These are phyloP conservation scores for Clavelina lepadiformis DNA, from an alignment of 23 tunicate species.

Conservation along the genomic window DNA sequence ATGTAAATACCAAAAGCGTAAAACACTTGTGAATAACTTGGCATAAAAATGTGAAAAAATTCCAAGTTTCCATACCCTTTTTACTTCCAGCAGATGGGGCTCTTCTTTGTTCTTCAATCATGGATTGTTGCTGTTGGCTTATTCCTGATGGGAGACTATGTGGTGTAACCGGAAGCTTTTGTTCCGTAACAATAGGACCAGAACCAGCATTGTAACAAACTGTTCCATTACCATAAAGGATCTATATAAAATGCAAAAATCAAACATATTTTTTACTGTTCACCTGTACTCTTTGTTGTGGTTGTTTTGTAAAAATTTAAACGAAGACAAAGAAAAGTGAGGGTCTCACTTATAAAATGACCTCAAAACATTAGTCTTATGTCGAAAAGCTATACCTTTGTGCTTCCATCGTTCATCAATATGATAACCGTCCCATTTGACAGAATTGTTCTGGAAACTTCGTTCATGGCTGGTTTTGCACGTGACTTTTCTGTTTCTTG, in stretches of 20 bases:
- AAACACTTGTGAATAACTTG: too few species aligned
- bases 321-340: too few species aligned
- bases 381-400: conserved; percentile 21
- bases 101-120: conserved; percentile 44
- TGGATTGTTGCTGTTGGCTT: conserved; percentile 22
- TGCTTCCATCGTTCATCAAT: conserved; percentile 84
- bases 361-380: too few species aligned
- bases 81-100: conserved; percentile 82
- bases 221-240: conserved; percentile 68
- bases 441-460: conserved; percentile 65
- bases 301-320: too few species aligned
- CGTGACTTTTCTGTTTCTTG: conserved; percentile 67
- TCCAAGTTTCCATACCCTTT: conserved; percentile 41
- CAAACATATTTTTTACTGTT: too few species aligned
- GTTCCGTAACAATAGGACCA: conserved; percentile 57
- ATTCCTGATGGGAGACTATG: conserved; percentile 77
- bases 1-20: conserved; percentile 2
- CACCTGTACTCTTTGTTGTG: too few species aligned
- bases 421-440: conserved; percentile 75
- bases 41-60: neutral
- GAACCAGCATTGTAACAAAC: conserved; percentile 75
- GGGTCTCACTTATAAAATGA: too few species aligned
- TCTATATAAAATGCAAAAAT: conserved; percentile 32
- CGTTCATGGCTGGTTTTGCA: conserved; percentile 83
- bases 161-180: conserved; percentile 58